Evolutionary conservation across 2,797 vertebrate species (phyloP).

Genomic region (Dromococcyx pavoninus): DNA sequence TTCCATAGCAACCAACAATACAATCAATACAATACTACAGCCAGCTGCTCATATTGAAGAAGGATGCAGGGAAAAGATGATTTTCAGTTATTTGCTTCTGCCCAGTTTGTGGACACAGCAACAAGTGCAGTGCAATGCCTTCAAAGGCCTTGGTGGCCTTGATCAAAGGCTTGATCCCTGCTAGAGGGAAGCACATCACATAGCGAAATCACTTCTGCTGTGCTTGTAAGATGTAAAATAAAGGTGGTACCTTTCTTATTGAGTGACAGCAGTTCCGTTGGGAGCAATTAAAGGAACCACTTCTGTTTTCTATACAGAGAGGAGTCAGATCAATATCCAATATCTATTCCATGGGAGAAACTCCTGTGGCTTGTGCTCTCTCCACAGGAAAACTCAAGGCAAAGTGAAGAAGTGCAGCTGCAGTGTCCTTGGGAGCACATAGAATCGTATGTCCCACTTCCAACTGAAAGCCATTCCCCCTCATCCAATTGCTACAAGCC

Average conservation of each 20-base stretch:
- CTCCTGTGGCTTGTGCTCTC: neutral
- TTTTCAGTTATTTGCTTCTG: neutral
- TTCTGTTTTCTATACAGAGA: neutral
- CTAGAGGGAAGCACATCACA: neutral
- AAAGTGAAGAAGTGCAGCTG: neutral
- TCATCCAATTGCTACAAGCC: too few species aligned
- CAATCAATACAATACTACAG: conserved; percentile 65
- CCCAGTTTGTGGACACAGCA: neutral
- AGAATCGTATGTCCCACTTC: too few species aligned
- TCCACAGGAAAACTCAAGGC: neutral
- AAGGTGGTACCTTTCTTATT: neutral
- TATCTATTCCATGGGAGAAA: neutral
- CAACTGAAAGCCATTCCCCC: too few species aligned
- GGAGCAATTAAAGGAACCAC: neutral
- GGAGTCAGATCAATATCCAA: neutral
- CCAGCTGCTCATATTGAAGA: conserved; percentile 8
- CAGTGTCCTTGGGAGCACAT: neutral
- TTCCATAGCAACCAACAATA: conserved; percentile 69
- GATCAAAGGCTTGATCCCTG: neutral
- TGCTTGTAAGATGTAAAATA: neutral
- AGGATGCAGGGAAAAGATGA: neutral
- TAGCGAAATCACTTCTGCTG: neutral
- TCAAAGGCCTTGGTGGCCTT: neutral
- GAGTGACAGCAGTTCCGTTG: neutral
- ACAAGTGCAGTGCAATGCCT: neutral